Percentiles rank a stretch among this genome's conserved stretches.
Conservation (phyloP, 2,113 vertebrate genomes). For the Xiphorhynchus elegans region DNA sequence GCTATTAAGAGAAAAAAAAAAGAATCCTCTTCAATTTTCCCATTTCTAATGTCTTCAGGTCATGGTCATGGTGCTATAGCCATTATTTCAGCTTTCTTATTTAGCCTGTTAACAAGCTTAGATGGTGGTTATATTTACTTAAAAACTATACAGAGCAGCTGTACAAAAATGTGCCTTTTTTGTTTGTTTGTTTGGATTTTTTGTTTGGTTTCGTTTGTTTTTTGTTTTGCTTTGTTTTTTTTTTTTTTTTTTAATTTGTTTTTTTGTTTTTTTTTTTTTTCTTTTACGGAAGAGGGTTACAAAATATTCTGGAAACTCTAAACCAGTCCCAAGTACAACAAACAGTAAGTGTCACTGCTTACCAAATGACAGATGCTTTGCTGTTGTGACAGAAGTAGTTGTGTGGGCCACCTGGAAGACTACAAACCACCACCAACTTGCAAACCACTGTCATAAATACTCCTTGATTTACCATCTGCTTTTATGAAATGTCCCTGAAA, state of each 20-base stretch:
- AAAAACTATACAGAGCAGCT: background rate
- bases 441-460: background rate
- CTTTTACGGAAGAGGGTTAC: background rate
- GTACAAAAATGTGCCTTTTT: background rate
- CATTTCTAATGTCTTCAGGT: background rate
- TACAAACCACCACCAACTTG: background rate
- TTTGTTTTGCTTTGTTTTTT: background rate
- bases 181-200: background rate
- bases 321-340: background rate
- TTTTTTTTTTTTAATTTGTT: background rate
- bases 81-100: background rate
- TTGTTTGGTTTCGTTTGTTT: background rate
- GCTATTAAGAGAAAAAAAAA: background rate
- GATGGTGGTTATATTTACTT: background rate
- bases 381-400: background rate
- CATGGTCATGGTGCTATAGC: background rate
- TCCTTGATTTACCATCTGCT: background rate
- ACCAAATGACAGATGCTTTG: background rate
- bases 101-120: background rate
- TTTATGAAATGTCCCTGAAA: background rate
- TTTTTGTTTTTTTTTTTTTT: background rate
- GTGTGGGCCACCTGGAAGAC: constrained; percentile 18
- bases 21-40: background rate
- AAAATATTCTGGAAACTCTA: background rate
- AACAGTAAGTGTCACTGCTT: background rate